Base-by-base conservation (phyloP, 2,888 invertebrate species). In the Mycalesis mineus region DNA sequence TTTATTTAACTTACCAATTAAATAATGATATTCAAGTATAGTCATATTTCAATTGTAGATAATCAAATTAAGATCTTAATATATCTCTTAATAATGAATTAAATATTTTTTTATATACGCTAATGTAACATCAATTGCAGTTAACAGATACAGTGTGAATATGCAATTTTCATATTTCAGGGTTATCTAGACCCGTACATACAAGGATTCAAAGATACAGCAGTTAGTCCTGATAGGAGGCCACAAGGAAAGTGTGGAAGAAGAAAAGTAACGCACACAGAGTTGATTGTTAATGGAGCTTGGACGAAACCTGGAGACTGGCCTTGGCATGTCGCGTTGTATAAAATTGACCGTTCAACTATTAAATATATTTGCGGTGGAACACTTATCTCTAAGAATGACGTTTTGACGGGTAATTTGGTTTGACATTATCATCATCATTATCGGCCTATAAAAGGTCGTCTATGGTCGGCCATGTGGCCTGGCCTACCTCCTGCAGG, bases 251-350 rank as follows among this genome's bases (percentile, higher is more conserved):
- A 62, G 0, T 83, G 83, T 55, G 83, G 83, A 0, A 69, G 75
- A 62, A 70, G 75, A 0, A 69, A 77, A 53, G 67, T 80, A 0
- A 54, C 62, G 0, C 74, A 76, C 29, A 77, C 76, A 0, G 77
- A 72, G 41, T 66, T 84, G 4, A 80, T 84, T 42, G 78, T 79
- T 0, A 72, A 72, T 40, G 84, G 82, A 0, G 60, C 65, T 13
- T 64, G 69, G 0, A 76, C 81, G 0, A 75, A 77, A 29, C 71
- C 79, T 5, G 82, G 84, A 4, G 82, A 84, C 54, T 85, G 82
- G 82, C 84, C 85, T 0, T 85, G 84, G 84, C 85, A 85, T 64
- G 77, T 69, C 0, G 84, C 83, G 0, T 50, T 85, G 11, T 79
- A 76, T 40, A 72, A 69, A 42, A 54, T 74, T 1, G 69, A 72